phyloP scores from a whole-genome alignment of 1,140 invertebrate species.

The Danaus melanippus region DNA sequence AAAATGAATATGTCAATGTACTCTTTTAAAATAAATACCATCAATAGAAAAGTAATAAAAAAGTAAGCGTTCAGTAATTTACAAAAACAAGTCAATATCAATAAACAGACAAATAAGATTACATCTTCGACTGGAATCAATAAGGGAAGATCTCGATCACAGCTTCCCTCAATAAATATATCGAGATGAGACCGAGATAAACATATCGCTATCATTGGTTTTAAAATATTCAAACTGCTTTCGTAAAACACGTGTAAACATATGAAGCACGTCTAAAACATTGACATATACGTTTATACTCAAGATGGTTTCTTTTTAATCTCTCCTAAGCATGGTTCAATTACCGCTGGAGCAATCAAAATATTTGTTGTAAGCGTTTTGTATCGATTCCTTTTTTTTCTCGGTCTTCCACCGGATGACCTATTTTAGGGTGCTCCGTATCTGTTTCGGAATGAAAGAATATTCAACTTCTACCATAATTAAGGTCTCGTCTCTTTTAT shows the following conservation, averaged over 20 bases:
- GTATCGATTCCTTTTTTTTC: slow-evolving; percentile 19
- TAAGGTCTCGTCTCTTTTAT: slow-evolving; percentile 16
- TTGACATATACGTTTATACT: too few species aligned
- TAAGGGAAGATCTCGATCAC: slow-evolving; percentile 48
- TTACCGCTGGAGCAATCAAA: slow-evolving; percentile 14
- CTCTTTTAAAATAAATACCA: slow-evolving; percentile 18
- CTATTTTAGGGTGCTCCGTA: slow-evolving; percentile 12
- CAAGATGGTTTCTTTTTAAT: slow-evolving; percentile 7
- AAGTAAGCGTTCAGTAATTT: slow-evolving; percentile 8
- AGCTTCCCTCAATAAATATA: slow-evolving; percentile 61
- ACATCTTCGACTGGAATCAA: slow-evolving; percentile 41
- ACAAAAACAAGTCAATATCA: slow-evolving; percentile 35
- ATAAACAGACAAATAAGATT: slow-evolving; percentile 42
- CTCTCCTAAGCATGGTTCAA: slow-evolving; percentile 10
- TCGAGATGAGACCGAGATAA: slow-evolving; percentile 63
- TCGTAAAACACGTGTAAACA: slow-evolving; percentile 35
- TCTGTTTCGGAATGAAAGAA: slow-evolving; percentile 13
- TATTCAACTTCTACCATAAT: slow-evolving; percentile 14
- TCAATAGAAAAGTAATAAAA: slow-evolving; percentile 7
- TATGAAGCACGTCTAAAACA: neutral
- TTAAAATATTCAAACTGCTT: slow-evolving; percentile 29
- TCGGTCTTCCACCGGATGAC: slow-evolving; percentile 14
- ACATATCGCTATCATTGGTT: slow-evolving; percentile 45
- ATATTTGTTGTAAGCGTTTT: slow-evolving; percentile 17
- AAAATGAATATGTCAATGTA: slow-evolving; percentile 11